These are phyloP conservation scores for Rotaria sp. DNA, from an alignment of 2,888 invertebrate species.

Conservation along the genomic window DNA sequence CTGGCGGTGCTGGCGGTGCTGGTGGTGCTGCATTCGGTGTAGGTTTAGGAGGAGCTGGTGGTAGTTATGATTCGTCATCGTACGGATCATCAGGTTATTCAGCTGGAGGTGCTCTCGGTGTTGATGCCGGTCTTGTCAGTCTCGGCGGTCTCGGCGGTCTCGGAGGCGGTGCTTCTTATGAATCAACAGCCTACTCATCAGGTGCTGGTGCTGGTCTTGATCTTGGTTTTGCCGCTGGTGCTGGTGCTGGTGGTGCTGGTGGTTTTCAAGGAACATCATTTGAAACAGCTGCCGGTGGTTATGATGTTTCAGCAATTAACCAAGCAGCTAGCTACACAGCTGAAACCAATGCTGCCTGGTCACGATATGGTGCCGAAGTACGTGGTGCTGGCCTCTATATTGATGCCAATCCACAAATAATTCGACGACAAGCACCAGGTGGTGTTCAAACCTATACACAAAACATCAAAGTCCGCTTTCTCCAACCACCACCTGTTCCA, in stretches of 20 bases:
- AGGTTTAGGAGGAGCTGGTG: not conserved
- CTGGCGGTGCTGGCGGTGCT: not conserved
- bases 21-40: not conserved
- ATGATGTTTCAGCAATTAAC: not conserved
- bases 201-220: too few species aligned
- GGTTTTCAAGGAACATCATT: too few species aligned
- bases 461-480: not conserved
- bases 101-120: not conserved
- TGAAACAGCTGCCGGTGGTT: not conserved
- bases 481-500: constrained; percentile 11
- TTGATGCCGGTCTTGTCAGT: not conserved
- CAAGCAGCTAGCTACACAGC: not conserved
- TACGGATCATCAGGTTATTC: not conserved
- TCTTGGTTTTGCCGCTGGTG: too few species aligned
- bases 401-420: not conserved
- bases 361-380: not conserved
- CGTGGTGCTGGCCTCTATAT: not conserved
- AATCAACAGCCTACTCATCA: too few species aligned
- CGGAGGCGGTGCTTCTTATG: not conserved
- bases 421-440: not conserved
- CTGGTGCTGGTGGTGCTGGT: too few species aligned
- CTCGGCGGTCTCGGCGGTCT: not conserved
- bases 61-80: not conserved
- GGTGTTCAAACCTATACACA: constrained; percentile 10
- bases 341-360: constrained; percentile 1